phyloP scores from a whole-genome alignment of 1,140 invertebrate species.

The Eulimnadia texana region DNA sequence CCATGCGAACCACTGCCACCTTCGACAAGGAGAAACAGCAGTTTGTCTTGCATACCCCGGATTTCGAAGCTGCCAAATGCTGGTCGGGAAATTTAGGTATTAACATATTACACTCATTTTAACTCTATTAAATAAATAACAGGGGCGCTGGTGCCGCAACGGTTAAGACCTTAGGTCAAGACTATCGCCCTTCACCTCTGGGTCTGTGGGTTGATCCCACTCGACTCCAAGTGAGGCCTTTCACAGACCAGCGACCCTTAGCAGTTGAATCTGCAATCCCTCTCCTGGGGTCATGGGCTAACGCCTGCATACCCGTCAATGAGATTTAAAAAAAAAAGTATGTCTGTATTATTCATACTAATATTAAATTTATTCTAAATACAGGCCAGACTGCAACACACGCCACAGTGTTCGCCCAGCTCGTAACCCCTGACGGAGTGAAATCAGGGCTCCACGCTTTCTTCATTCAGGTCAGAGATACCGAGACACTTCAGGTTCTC shows the following conservation, averaged over 20 bases:
- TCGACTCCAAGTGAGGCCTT: no score
- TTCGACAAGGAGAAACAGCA: conserved; percentile 60
- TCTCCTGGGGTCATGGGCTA: no score
- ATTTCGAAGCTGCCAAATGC: conserved; percentile 88
- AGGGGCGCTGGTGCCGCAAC: no score
- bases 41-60: conserved; percentile 80
- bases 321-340: no score
- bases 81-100: conserved; percentile 82
- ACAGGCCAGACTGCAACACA: conserved; percentile 70
- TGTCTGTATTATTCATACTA: no score
- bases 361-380: background rate
- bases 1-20: conserved; percentile 75
- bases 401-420: conserved; percentile 74
- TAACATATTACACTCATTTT: conserved; percentile 1
- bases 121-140: conserved; percentile 6
- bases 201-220: no score
- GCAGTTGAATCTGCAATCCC: no score
- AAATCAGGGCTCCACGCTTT: conserved; percentile 79
- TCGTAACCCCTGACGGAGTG: conserved; percentile 60
- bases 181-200: no score
- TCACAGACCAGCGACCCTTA: no score
- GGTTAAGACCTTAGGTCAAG: no score
- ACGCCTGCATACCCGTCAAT: no score
- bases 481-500: conserved; percentile 50
- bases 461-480: conserved; percentile 63